Evolutionary conservation across 2,888 invertebrate species (phyloP), one percentile per base, ranked within the genome.

Genomic region (Plagodis dolabraria): DNA sequence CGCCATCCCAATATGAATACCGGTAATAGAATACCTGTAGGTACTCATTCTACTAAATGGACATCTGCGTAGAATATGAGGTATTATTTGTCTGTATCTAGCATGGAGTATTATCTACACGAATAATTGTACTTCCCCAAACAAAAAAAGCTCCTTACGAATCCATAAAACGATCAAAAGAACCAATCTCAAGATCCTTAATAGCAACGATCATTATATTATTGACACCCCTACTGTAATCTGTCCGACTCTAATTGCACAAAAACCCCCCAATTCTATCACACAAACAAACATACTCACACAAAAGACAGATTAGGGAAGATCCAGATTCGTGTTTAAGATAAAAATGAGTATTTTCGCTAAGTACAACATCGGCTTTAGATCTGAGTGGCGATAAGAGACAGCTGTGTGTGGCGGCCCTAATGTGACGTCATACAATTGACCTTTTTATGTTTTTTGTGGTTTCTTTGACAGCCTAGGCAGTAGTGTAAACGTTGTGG

Each of bases 321-420:
- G 85, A 88, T 87, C 83, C 82, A 78, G 92, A 92, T 92, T 46
- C 83, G 89, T 83, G 91, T 90, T 90, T 89, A 85, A 89, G 92
- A 92, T 92, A 90, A 90, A 81, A 90, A 74, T 85, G 80, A 84
- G 86, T 86, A 88, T 91, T 88, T 90, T 89, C 77, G 88, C 91
- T 87, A 87, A 90, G 89, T 88, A 83, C 81, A 78, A 78, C 79
- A 67, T 72, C 78, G 81, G 91, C 86, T 92, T 92, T 85, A 91
- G 92, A 92, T 91, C 75, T 79, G 68, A 38, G 74, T 63, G 89
- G 91, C 63, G 91, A 92, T 92, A 91, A 81, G 71, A 71, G 85
- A 75, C 92, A 92, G 92, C 86, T 92, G 91, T 82, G 78, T 76
- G 77, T 74, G 69, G 67, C 74, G 65, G 75, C 69, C 79, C 79